These are phyloP conservation scores for Melanotus villosus DNA, from an alignment of 2,888 invertebrate genomes.

Conservation along the genomic window DNA sequence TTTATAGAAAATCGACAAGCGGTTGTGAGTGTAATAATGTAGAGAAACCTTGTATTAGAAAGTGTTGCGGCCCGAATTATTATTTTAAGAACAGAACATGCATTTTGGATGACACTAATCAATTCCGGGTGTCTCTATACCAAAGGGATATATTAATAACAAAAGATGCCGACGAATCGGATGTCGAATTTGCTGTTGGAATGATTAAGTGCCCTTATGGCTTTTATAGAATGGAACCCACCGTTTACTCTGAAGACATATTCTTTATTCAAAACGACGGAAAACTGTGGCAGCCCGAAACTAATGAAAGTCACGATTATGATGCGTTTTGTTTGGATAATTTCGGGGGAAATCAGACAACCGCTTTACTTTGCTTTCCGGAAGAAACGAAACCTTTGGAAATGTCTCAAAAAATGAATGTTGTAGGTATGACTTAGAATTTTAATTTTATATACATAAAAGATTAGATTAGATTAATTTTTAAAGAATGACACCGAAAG, in stretches of 20 bases:
- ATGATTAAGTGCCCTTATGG: not conserved
- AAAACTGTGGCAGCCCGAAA: constrained; percentile 4
- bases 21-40: not conserved
- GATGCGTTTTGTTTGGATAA: constrained; percentile 45
- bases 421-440: not conserved
- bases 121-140: not conserved
- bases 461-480: no score
- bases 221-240: not conserved
- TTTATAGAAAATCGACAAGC: no score
- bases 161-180: not conserved
- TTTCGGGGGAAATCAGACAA: constrained; percentile 31
- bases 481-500: no score
- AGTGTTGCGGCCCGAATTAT: constrained; percentile 23
- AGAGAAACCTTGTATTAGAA: constrained; percentile 20
- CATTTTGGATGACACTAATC: not conserved
- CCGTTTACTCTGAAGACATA: not conserved
- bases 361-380: constrained; percentile 20
- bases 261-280: constrained; percentile 9
- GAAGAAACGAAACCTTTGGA: not conserved
- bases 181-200: not conserved
- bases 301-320: not conserved
- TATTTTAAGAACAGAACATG: constrained; percentile 15
- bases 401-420: not conserved
- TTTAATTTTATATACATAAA: no score
- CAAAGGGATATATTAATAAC: not conserved